Conservation (phyloP, 2,888 invertebrate species). For the Yponomeuta evonymella region DNA sequence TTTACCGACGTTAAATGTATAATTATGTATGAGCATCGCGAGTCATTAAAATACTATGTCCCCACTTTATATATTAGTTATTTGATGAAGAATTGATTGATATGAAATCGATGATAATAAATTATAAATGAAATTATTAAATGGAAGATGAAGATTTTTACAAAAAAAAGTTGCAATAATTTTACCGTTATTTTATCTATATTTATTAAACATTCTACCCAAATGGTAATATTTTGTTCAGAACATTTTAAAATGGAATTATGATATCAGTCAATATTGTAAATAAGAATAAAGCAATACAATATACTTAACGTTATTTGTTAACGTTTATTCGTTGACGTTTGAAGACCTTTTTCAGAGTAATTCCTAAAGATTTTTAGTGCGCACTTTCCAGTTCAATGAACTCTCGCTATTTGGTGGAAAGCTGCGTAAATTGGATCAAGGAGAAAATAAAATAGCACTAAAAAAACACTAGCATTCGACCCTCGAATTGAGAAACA, state of each 20-base stretch:
- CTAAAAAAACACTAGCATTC: too few relatives aligned
- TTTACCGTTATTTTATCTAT: not conserved
- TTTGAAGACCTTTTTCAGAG: not conserved
- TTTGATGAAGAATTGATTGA: slow-evolving; percentile 30
- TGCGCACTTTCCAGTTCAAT: not conserved
- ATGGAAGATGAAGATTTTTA: not conserved
- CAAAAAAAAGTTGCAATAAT: slow-evolving; percentile 9
- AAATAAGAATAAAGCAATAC: slow-evolving; percentile 27
- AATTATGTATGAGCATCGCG: slow-evolving; percentile 26
- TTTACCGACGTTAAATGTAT: too few relatives aligned
- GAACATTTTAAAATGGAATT: slow-evolving; percentile 5
- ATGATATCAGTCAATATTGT: slow-evolving; percentile 9
- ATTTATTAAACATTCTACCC: slow-evolving; percentile 1
- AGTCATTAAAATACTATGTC: slow-evolving; percentile 22
- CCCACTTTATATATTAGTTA: slow-evolving; percentile 31
- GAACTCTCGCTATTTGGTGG: not conserved
- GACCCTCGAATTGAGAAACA: too few relatives aligned
- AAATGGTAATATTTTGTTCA: not conserved
- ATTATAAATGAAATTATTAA: not conserved
- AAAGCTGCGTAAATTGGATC: not conserved
- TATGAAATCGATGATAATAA: slow-evolving; percentile 26
- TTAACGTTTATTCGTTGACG: not conserved
- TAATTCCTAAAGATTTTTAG: not conserved
- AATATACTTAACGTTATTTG: slow-evolving; percentile 19
- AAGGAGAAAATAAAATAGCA: not conserved